These are phyloP conservation scores for Diaperis boleti DNA, from an alignment of 2,888 invertebrate species.

Conservation along the genomic window DNA sequence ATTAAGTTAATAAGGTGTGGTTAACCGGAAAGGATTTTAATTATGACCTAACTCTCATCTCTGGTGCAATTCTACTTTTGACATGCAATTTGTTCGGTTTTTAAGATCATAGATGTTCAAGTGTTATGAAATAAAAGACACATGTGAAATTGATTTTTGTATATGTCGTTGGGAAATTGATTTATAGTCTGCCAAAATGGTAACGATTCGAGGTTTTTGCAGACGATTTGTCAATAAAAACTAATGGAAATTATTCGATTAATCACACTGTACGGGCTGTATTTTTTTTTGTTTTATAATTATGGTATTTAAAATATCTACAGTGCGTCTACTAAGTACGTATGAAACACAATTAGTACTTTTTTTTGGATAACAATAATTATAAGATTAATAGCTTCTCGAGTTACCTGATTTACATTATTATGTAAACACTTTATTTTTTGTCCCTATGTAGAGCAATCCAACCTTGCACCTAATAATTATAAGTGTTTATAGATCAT, in stretches of 20 bases:
- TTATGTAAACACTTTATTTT: constrained; percentile 12
- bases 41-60: constrained; percentile 28
- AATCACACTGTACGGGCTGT: too few relatives aligned
- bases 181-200: constrained; percentile 4
- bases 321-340: too few relatives aligned
- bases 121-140: constrained; percentile 19
- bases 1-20: constrained; percentile 40
- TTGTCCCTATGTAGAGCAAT: constrained; percentile 10
- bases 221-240: constrained; percentile 8
- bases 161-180: too few relatives aligned
- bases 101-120: not conserved
- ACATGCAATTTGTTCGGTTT: constrained; percentile 26
- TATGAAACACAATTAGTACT: too few relatives aligned
- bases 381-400: too few relatives aligned
- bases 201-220: not conserved
- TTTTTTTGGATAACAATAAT: too few relatives aligned
- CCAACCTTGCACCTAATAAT: constrained; percentile 30
- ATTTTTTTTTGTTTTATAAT: too few relatives aligned
- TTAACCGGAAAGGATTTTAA: constrained; percentile 42
- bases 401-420: constrained; percentile 10
- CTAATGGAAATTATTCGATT: constrained; percentile 27
- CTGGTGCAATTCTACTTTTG: constrained; percentile 10
- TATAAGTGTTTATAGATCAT: not conserved
- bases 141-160: constrained; percentile 22
- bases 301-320: too few relatives aligned